Evolutionary conservation across 2,888 invertebrate species (phyloP).

Genomic region (Drosophila infuscata): DNA sequence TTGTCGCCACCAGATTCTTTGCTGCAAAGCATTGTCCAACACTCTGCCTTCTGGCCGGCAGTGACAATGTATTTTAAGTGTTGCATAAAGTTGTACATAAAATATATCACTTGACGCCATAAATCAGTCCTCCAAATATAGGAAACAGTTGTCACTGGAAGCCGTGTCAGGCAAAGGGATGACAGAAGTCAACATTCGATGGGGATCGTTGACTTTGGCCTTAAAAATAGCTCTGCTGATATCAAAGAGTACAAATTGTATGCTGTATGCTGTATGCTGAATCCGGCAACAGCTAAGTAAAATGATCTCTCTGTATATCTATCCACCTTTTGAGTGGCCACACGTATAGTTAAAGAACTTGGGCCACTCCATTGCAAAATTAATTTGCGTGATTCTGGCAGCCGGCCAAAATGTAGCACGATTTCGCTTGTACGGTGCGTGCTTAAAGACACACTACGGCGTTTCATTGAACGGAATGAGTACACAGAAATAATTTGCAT

Average conservation of each 20-base stretch:
- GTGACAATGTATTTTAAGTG: constrained; percentile 3
- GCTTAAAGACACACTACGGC: constrained; percentile 19
- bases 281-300: constrained; percentile 7
- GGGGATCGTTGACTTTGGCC: constrained; percentile 63
- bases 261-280: constrained; percentile 11
- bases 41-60: background rate
- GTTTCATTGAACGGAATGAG: constrained; percentile 36
- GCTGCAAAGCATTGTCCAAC: background rate
- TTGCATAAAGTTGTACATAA: background rate
- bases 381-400: constrained; percentile 50
- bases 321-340: constrained; percentile 27
- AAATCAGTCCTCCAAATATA: constrained; percentile 2
- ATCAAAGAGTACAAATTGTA: constrained; percentile 27
- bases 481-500: constrained; percentile 43
- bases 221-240: constrained; percentile 53
- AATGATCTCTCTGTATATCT: constrained; percentile 12
- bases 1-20: background rate
- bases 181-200: constrained; percentile 49
- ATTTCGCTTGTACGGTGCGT: constrained; percentile 23
- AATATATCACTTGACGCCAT: constrained; percentile 3
- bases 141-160: constrained; percentile 10
- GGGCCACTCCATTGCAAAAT: constrained; percentile 23
- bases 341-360: constrained; percentile 21
- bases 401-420: constrained; percentile 52
- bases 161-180: constrained; percentile 12